These are phyloP conservation scores for Toxotes jaculatrix DNA, from an alignment of 2,113 vertebrate species.

Conservation along the genomic window DNA sequence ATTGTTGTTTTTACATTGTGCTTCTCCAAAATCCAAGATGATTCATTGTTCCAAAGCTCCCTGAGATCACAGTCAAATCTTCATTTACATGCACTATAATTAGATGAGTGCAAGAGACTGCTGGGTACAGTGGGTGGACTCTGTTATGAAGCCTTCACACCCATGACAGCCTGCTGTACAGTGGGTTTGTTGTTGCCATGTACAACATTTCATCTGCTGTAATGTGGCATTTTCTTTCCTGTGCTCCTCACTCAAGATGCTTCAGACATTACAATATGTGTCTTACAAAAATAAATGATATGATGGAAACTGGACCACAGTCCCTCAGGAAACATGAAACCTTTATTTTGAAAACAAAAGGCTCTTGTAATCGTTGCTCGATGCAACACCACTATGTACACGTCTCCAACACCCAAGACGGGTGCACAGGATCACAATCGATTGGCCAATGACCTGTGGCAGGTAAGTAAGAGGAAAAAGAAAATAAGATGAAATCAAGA, in stretches of 20 bases:
- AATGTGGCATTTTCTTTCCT: not conserved
- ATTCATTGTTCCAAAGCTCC: slow-evolving; percentile 45
- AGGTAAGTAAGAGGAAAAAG: not conserved
- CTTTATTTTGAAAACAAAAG: too few species aligned
- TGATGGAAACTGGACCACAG: not conserved
- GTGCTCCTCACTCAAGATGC: not conserved
- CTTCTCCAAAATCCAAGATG: slow-evolving; percentile 23
- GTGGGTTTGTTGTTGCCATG: not conserved
- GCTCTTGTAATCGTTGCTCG: too few species aligned
- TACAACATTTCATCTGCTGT: slow-evolving; percentile 7
- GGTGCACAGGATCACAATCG: not conserved
- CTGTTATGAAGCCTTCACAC: slow-evolving; percentile 29
- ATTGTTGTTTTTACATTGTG: slow-evolving; percentile 23
- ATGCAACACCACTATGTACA: not conserved
- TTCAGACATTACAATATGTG: not conserved
- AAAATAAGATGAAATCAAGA: not conserved
- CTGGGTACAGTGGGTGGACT: slow-evolving; percentile 45
- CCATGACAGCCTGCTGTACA: not conserved
- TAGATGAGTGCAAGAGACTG: slow-evolving; percentile 38
- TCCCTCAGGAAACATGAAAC: not conserved
- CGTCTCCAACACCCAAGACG: not conserved
- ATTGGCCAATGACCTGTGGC: not conserved
- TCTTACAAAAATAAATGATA: not conserved
- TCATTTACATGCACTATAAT: slow-evolving; percentile 56
- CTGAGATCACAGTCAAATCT: slow-evolving; percentile 35